A percentile compares a stretch with the other conserved stretches of the same genome.
phyloP scores from a whole-genome alignment of 37 sponge, comb jelly and placozoan species.

The Oscarella lobularis region DNA sequence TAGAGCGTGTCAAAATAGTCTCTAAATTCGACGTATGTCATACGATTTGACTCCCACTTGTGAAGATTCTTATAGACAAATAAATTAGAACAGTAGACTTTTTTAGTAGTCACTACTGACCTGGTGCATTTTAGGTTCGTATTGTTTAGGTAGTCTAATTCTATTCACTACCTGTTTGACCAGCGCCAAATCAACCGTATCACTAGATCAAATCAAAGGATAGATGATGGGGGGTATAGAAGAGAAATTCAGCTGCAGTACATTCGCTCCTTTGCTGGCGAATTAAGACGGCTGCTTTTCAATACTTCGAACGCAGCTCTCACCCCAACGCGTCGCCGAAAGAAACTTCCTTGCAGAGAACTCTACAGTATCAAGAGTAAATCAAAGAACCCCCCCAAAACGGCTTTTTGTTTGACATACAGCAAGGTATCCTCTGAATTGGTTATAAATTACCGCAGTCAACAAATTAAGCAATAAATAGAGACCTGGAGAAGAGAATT shows the following conservation, averaged over 20 bases:
- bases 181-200: neutral
- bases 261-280: too few relatives aligned
- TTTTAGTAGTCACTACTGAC: neutral
- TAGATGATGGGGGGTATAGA: too few relatives aligned
- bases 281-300: too few relatives aligned
- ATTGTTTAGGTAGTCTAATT: neutral
- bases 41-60: neutral
- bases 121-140: neutral
- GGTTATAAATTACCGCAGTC: conserved; percentile 89
- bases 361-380: conserved; percentile 10
- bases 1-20: neutral
- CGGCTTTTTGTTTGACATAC: neutral
- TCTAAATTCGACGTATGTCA: neutral
- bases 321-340: conserved; percentile 56
- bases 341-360: conserved; percentile 71
- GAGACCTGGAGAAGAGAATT: conserved; percentile 26
- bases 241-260: too few relatives aligned
- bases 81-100: neutral
- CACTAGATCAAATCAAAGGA: neutral
- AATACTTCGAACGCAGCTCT: conserved; percentile 84
- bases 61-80: neutral
- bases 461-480: conserved; percentile 82
- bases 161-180: neutral
- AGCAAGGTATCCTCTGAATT: conserved; percentile 69
- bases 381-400: neutral